phyloP scores from a whole-genome alignment of 2,888 invertebrate genomes.

The Cryptus viduatorius region DNA sequence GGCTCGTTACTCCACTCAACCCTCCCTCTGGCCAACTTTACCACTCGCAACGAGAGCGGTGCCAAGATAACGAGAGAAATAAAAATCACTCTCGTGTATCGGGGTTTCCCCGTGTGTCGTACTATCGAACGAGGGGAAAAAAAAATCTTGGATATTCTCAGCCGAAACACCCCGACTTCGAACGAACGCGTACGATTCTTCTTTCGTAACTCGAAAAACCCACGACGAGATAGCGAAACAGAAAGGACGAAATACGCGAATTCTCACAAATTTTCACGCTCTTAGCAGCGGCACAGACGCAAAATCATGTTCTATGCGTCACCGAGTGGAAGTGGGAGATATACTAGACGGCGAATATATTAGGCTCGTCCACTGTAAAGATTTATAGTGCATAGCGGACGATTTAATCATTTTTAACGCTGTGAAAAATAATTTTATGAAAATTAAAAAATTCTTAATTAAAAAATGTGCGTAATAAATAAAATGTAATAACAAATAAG shows the following conservation, averaged over 20 bases:
- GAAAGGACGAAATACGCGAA: slow-evolving; percentile 33
- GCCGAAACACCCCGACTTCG: background rate
- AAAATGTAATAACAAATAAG: too few relatives aligned
- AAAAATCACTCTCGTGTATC: slow-evolving; percentile 57
- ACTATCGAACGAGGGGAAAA: background rate
- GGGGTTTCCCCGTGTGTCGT: slow-evolving; percentile 9
- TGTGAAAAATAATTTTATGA: too few relatives aligned
- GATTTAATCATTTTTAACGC: too few relatives aligned
- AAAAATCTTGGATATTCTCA: slow-evolving; percentile 13
- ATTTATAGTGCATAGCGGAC: background rate
- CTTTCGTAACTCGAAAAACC: slow-evolving; percentile 41
- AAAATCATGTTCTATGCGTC: slow-evolving; percentile 3
- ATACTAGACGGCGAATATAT: background rate
- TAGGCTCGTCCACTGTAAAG: background rate
- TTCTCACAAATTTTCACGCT: slow-evolving; percentile 21
- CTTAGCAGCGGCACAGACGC: background rate
- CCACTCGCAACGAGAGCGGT: slow-evolving; percentile 26
- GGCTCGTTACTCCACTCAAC: slow-evolving; percentile 25
- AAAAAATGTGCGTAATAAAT: too few relatives aligned
- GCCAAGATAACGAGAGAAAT: slow-evolving; percentile 56
- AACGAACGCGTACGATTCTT: slow-evolving; percentile 46
- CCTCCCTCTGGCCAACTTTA: slow-evolving; percentile 3
- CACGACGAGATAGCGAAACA: slow-evolving; percentile 43
- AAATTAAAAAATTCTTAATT: too few relatives aligned
- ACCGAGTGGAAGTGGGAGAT: background rate